Evolutionary conservation across 2,113 vertebrate species (phyloP), one percentile per base, ranked within the genome.

Genomic region (Silurus glanis): DNA sequence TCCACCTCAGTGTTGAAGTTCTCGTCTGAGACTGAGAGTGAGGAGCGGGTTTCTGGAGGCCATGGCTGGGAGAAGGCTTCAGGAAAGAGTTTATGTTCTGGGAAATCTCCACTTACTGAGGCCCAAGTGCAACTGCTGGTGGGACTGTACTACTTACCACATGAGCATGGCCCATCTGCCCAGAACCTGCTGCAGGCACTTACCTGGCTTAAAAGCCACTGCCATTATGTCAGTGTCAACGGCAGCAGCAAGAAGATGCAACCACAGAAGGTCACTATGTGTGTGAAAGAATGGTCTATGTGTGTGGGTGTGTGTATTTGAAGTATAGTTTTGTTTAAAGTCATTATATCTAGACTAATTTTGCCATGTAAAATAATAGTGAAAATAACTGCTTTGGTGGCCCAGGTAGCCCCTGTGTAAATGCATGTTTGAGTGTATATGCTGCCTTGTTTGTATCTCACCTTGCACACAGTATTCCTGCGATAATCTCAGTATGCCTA

Each of bases 141-240:
- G 74, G 96, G 96, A 85, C 94, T 97, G 67, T 95, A 97, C 90
- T 96, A 96, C 89, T 92, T 97, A 80, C 96, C 96, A 23, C 96
- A 97, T 56, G 94, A 96, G 47, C 95, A 96, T 0, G 95, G 95
- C 0, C 89, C 91, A 0, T 90, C 93, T 0, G 96, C 95, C 0
- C 94, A 95, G 90, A 91, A 88, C 14, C 93, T 96, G 21, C 90
- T 97, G 87, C 94, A 95, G 89, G 94, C 96, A 71, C 94, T 97
- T 12, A 94, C 90, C 51, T 96, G 96, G 96, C 95, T 96, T 19
- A 94, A 91, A 85, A 87, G 90, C 9, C 95, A 96, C 93, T 95
- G 95, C 89, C 92, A 95, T 82, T 28, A 91, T 25, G 94, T 96
- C 89, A 92, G 95, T 6, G 62, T 92, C 5, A 94, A 92, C 53